phyloP scores from a whole-genome alignment of 2,113 vertebrate genomes.

The Hemiprocne comata region DNA sequence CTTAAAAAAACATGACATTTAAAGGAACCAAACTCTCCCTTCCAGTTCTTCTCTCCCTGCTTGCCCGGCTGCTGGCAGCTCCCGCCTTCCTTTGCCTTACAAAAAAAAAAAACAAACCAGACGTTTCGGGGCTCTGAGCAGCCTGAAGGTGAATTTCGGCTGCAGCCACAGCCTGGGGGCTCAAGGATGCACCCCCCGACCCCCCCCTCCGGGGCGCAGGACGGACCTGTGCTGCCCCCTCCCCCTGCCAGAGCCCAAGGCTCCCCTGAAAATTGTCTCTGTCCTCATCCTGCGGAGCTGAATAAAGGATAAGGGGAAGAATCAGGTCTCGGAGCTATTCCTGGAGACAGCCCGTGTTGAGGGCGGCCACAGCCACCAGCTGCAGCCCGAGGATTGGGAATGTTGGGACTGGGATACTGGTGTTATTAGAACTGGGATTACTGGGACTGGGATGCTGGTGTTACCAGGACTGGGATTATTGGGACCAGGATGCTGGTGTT shows the following conservation, averaged over 20 bases:
- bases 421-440: accelerated
- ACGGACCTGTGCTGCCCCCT: background rate
- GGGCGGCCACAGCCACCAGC: background rate
- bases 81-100: background rate
- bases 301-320: slow-evolving; percentile 1
- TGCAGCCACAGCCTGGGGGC: accelerated
- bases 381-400: background rate
- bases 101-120: background rate
- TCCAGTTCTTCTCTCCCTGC: background rate
- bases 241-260: background rate
- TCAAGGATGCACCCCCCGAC: background rate
- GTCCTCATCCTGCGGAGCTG: background rate
- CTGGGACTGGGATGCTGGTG: background rate
- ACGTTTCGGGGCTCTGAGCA: background rate
- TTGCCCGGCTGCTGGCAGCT: background rate
- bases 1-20: slow-evolving; percentile 30
- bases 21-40: background rate
- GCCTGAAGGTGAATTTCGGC: background rate
- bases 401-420: background rate
- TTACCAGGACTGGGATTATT: background rate
- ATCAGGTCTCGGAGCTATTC: background rate
- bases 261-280: background rate
- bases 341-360: background rate
- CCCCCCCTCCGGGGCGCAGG: too few species aligned
- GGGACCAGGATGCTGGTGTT: background rate